Conservation (phyloP, 2,113 vertebrate species). For the Phyllopteryx taeniolatus region DNA sequence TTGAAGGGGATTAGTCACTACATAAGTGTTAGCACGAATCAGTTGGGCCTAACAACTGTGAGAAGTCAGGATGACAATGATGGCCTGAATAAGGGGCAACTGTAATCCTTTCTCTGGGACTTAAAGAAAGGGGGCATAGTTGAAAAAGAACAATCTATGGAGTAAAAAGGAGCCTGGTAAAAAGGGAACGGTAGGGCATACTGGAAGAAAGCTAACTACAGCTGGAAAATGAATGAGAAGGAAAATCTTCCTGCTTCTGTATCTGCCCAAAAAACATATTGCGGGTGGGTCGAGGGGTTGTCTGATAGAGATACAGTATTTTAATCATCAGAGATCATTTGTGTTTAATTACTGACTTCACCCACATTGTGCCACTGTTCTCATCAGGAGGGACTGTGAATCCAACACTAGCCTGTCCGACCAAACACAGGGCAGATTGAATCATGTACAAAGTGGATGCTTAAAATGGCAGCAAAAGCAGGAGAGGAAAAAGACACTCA, state of each 20-base stretch:
- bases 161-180: slow-evolving; percentile 9
- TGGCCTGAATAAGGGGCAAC: slow-evolving; percentile 25
- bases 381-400: slow-evolving; percentile 1
- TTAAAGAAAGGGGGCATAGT: slow-evolving; percentile 7
- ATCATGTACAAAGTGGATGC: slow-evolving; percentile 18
- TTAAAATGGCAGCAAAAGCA: slow-evolving; percentile 5
- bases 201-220: slow-evolving; percentile 20
- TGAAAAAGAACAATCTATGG: neutral
- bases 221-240: slow-evolving; percentile 13
- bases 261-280: slow-evolving; percentile 12
- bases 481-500: neutral
- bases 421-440: slow-evolving; percentile 37
- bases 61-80: slow-evolving; percentile 37
- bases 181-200: neutral
- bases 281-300: slow-evolving; percentile 10
- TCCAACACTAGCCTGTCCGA: slow-evolving; percentile 26
- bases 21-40: slow-evolving; percentile 38
- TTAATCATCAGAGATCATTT: slow-evolving; percentile 41
- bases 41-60: slow-evolving; percentile 28
- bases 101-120: slow-evolving; percentile 26
- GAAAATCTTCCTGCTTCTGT: slow-evolving; percentile 39
- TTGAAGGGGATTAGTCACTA: slow-evolving; percentile 36
- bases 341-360: slow-evolving; percentile 48
- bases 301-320: slow-evolving; percentile 31
- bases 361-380: slow-evolving; percentile 33